phyloP scores from a whole-genome alignment of 2,113 vertebrate genomes.

The Microtus oregoni region DNA sequence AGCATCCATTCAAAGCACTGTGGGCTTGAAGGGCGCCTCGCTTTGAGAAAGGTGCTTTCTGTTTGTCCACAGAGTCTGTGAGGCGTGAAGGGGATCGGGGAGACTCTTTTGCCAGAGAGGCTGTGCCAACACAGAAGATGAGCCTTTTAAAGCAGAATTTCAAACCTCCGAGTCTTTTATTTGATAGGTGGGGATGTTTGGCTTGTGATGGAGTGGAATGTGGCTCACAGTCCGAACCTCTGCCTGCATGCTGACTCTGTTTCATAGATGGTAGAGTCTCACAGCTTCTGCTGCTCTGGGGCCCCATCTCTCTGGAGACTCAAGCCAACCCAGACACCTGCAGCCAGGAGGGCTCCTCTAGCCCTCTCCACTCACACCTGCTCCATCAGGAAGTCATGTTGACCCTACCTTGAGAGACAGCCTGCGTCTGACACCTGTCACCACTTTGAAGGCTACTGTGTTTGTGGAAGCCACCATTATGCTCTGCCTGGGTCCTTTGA shows the following conservation, averaged over 20 bases:
- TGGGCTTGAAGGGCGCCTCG: neutral
- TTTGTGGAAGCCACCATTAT: neutral
- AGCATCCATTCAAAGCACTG: neutral
- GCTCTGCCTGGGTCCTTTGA: neutral
- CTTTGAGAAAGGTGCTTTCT: neutral
- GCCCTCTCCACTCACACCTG: neutral
- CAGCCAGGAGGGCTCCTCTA: neutral
- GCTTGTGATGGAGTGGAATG: neutral
- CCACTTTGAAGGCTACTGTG: neutral
- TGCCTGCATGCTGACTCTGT: neutral
- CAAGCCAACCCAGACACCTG: neutral
- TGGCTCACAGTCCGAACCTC: fast-evolving
- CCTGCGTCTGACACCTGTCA: neutral
- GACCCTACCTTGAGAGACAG: neutral
- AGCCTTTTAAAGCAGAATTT: neutral
- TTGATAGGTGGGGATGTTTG: neutral
- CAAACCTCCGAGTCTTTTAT: neutral
- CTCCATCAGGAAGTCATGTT: neutral
- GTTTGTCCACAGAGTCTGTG: neutral
- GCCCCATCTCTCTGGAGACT: neutral
- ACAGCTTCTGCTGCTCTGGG: neutral
- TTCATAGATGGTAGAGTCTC: fast-evolving
- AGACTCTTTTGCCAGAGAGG: neutral
- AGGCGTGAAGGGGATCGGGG: fast-evolving
- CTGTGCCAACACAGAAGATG: neutral